Evolutionary conservation across 1,140 invertebrate species (phyloP), one percentile per base, ranked within the genome.

Genomic region (Lucilia cuprina): DNA sequence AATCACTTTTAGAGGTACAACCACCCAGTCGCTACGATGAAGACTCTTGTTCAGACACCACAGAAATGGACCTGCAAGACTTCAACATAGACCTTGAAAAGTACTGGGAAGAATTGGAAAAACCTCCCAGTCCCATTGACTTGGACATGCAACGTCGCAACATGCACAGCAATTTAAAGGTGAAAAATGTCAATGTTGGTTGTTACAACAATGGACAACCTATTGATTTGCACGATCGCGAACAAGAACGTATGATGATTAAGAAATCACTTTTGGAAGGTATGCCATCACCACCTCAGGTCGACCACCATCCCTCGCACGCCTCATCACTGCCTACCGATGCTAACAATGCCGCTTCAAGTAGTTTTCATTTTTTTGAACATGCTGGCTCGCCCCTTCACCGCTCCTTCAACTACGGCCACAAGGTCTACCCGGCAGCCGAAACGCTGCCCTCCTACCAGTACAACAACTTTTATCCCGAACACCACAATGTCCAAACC

Each of bases 61-160:
- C 90, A 0, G 90, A 91, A 86, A 88, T 91, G 34, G 90, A 91
- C 49, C 83, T 91, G 47, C 89, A 91, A 84, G 90, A 91, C 70
- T 91, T 91, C 25, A 91, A 91, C 85, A 89, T 91, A 34, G 90
- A 91, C 74, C 86, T 91, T 82, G 90, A 89, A 70, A 91, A 91
- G 84, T 91, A 91, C 84, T 91, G 90, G 89, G 90, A 90, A 78
- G 89, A 91, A 84, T 85, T 91, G 77, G 90, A 91, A 84, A 91
- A 91, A 49, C 89, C 89, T 5, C 89, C 89, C 13, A 91, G 89
- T 70, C 89, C 89, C 70, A 90, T 91, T 75, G 89, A 91, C 85
- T 87, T 91, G 86, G 89, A 91, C 83, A 91, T 91, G 89, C 86
- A 86, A 65, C 88, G 89, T 0, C 87, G 89, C 25, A 91, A 91